Percentiles rank a stretch among this genome's conserved stretches.
phyloP scores from a whole-genome alignment of 1,140 invertebrate species.

The Camponotus vicinus region DNA sequence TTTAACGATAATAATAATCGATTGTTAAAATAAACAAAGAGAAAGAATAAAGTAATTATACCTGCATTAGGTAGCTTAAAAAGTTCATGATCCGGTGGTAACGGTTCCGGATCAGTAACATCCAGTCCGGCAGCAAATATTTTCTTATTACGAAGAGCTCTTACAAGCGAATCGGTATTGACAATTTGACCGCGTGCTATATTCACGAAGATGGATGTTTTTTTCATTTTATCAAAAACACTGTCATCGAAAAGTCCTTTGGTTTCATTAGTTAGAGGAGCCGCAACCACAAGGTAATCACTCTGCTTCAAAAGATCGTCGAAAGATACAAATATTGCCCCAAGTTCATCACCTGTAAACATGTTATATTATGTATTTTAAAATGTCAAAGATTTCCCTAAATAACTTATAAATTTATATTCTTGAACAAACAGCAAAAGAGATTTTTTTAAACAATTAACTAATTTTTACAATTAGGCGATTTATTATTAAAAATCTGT shows the following conservation, averaged over 20 bases:
- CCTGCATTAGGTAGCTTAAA: constrained; percentile 92
- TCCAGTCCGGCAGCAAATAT: constrained; percentile 96
- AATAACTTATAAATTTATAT: not conserved
- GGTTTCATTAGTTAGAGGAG: constrained; percentile 91
- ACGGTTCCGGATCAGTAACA: constrained; percentile 95
- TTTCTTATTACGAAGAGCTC: constrained; percentile 89
- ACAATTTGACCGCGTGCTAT: constrained; percentile 92
- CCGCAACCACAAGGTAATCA: constrained; percentile 92
- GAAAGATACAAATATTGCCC: constrained; percentile 90
- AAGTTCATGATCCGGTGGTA: constrained; percentile 92
- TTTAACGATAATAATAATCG: too few species aligned
- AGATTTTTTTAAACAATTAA: not conserved
- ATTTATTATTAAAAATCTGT: constrained; percentile 8
- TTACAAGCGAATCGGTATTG: constrained; percentile 91
- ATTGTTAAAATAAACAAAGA: not conserved
- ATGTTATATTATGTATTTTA: not conserved
- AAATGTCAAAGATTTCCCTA: not conserved
- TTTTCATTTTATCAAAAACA: constrained; percentile 93
- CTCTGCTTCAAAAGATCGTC: constrained; percentile 90
- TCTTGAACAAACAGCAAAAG: not conserved
- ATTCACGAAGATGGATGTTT: constrained; percentile 92
- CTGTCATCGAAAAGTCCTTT: constrained; percentile 90
- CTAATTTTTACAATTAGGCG: not conserved
- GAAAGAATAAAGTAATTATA: constrained; percentile 58
- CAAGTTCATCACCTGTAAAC: constrained; percentile 86